Conservation (phyloP, 2,113 vertebrate genomes). For the Cyanoliseus patagonus region DNA sequence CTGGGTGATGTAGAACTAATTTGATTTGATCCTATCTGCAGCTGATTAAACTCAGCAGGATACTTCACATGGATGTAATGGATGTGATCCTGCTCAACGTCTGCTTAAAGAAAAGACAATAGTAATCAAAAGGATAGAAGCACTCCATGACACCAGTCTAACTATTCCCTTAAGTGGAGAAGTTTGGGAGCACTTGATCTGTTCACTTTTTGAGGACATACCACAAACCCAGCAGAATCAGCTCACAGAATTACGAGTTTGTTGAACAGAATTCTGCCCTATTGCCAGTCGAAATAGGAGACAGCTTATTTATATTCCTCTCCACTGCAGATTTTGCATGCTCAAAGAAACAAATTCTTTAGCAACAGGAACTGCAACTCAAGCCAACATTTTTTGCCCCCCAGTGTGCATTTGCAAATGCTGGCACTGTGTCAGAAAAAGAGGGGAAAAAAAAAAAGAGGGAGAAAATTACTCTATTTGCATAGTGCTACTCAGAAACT, state of each 20-base stretch:
- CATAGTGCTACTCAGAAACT: neutral
- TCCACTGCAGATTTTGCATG: neutral
- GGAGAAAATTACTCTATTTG: neutral
- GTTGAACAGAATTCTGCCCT: neutral
- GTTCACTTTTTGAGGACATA: neutral
- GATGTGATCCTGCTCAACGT: neutral
- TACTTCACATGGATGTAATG: neutral
- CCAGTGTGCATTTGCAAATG: neutral
- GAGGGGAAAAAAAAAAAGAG: neutral
- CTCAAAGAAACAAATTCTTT: conserved; percentile 39
- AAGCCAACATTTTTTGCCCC: neutral
- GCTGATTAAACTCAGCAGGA: conserved; percentile 33
- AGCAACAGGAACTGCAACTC: conserved; percentile 24
- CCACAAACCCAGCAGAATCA: neutral
- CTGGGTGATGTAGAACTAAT: neutral
- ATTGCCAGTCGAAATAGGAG: neutral
- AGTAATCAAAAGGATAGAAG: neutral
- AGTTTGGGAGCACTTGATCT: neutral
- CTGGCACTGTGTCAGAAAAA: neutral
- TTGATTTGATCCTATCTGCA: conserved; percentile 11
- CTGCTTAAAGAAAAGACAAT: neutral
- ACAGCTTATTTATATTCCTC: neutral
- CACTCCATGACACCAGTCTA: neutral
- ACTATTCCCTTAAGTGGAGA: neutral
- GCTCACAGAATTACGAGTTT: neutral